Percentiles rank a stretch among this genome's conserved stretches.
Conservation (phyloP, 1,140 invertebrate genomes). For the Dinoponera quadriceps region DNA sequence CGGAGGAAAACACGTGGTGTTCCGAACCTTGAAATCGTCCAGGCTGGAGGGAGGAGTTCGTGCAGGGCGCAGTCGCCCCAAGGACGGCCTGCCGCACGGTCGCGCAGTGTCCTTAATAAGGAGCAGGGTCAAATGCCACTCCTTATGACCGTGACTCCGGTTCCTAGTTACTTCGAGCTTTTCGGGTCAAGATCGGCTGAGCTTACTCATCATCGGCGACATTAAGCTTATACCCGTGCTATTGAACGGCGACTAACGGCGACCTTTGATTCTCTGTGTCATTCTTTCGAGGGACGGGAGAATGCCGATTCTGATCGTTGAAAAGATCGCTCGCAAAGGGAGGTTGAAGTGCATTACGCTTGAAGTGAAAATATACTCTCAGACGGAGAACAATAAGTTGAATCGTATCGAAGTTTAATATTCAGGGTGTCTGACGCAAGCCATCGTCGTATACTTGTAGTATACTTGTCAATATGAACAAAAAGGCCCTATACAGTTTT, state of each 20-base stretch:
- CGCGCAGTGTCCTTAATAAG: slow-evolving; percentile 41
- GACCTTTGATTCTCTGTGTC: slow-evolving; percentile 18
- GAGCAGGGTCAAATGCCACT: slow-evolving; percentile 60
- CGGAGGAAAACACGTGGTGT: slow-evolving; percentile 27
- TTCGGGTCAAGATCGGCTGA: slow-evolving; percentile 67
- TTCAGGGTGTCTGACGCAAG: too few species aligned
- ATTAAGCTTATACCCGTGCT: slow-evolving; percentile 3
- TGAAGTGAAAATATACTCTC: background rate
- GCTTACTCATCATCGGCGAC: slow-evolving; percentile 10
- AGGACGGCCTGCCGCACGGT: slow-evolving; percentile 20
- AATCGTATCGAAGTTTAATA: too few species aligned
- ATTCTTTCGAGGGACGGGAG: background rate
- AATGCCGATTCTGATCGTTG: background rate
- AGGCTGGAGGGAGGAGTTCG: background rate
- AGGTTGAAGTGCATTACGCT: background rate
- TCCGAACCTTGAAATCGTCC: slow-evolving; percentile 43
- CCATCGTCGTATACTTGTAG: too few species aligned
- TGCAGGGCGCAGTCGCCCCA: slow-evolving; percentile 45
- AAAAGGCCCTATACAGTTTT: too few species aligned
- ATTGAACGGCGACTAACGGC: slow-evolving; percentile 10
- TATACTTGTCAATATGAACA: too few species aligned
- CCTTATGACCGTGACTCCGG: slow-evolving; percentile 61
- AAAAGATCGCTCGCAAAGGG: background rate
- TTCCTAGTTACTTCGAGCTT: slow-evolving; percentile 46
- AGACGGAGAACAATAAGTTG: too few species aligned